Evolutionary conservation across 2,888 invertebrate species (phyloP), one percentile per base, ranked within the genome.

Genomic region (Pyrrhosoma nymphula): DNA sequence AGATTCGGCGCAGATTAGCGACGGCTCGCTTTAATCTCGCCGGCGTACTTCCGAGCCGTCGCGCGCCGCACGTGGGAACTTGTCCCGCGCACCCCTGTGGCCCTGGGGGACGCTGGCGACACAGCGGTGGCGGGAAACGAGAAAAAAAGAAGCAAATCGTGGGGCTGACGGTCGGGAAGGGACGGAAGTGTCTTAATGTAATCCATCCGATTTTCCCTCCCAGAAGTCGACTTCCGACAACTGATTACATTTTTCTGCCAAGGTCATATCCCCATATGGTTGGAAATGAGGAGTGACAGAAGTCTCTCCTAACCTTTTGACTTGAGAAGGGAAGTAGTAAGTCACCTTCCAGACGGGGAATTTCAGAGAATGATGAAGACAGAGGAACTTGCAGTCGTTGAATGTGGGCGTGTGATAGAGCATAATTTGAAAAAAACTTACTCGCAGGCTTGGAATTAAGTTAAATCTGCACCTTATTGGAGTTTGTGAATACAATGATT

Each of bases 1-100:
- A 35, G 30, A 82, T 82, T 82, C 82, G 16, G 82, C 35, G 82
- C 82, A 82, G 82, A 35, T 82, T 35, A 82, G 82, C 82, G 82
- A 18, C 26, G 14, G 12, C 30, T 35, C 35, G 82, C 82, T 82
- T 35, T 82, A 82, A 82, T 35, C 82, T 35, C 16, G 82, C 4
- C 35, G 82, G 16, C 82, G 82, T 35, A 82, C 30, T 82, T 82
- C 82, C 82, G 35, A 35, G 35, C 82, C 30, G 82, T 82, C 82
- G 82, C 30, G 8, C 82, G n/a, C 82, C 82, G n/a, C 82, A 82
- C 82, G 82, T 82, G 35, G 82, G 35, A 26, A 35, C 10, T n/a
- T n/a, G 26, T n/a, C 30, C 16, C 82, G 82, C 35, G 35, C 26
- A 20, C 18, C n/a, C 69, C 69, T 69, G 14, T 35, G 14, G 30